Conservation (phyloP, 2,113 vertebrate genomes). For the Argyrosomus japonicus region DNA sequence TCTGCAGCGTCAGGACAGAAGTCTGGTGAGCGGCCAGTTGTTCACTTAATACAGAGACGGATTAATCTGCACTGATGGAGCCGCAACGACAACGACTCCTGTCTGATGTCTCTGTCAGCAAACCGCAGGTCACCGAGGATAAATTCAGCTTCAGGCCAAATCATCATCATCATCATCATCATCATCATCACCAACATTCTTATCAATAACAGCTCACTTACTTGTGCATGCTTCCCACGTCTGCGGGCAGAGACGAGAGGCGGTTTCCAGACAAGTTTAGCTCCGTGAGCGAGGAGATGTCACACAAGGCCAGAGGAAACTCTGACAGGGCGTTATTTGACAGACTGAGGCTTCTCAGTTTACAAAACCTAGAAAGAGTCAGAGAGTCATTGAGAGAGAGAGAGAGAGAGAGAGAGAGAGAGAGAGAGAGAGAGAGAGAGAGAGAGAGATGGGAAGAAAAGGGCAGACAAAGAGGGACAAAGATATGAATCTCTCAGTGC, state of each 20-base stretch:
- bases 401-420: neutral
- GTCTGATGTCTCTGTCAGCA: conserved; percentile 35
- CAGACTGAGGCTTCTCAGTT: conserved; percentile 95
- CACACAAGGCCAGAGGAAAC: conserved; percentile 91
- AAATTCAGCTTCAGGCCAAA: neutral
- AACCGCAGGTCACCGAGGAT: conserved; percentile 36
- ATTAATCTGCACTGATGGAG: conserved; percentile 55
- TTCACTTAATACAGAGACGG: conserved; percentile 46
- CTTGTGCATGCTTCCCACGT: conserved; percentile 91
- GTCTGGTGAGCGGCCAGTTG: conserved; percentile 51
- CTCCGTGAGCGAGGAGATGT: conserved; percentile 90
- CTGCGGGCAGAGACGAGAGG: conserved; percentile 86
- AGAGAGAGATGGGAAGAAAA: neutral
- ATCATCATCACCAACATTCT: too few relatives aligned
- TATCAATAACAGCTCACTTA: conserved; percentile 70
- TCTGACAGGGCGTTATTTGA: conserved; percentile 93
- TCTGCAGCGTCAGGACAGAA: conserved; percentile 26
- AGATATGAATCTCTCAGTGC: conserved; percentile 25
- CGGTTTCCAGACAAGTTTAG: conserved; percentile 95
- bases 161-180: neutral
- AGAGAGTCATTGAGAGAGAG: conserved; percentile 4
- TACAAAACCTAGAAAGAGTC: conserved; percentile 88
- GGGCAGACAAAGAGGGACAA: conserved; percentile 10
- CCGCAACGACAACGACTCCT: conserved; percentile 32
- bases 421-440: neutral